Evolutionary conservation across 2,113 vertebrate species (phyloP).

Genomic region (Penelope pileata): DNA sequence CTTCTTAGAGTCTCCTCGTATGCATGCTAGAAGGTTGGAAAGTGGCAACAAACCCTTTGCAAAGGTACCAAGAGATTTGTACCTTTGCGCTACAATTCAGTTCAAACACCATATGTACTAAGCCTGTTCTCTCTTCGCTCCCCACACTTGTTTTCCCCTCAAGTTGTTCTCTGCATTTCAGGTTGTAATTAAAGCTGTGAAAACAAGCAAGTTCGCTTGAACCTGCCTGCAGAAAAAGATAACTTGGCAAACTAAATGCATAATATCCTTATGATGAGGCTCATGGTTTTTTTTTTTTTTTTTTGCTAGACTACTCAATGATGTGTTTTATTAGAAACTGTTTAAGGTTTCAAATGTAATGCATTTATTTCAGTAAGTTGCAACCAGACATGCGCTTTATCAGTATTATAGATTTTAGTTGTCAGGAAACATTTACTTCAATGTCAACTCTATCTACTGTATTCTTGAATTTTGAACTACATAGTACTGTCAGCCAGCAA

Average conservation of each 20-base stretch:
- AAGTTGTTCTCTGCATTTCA: neutral
- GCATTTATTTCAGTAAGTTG: neutral
- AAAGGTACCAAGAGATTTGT: neutral
- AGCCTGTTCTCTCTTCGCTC: neutral
- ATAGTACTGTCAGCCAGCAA: neutral
- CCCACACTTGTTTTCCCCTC: neutral
- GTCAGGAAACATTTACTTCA: constrained; percentile 49
- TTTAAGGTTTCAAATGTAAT: neutral
- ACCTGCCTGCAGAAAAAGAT: neutral
- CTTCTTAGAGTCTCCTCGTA: neutral
- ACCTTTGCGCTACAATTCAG: constrained; percentile 1
- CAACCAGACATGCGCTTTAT: neutral
- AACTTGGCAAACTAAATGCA: neutral
- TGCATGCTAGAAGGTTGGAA: neutral
- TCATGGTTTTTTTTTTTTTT: neutral
- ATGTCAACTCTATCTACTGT: neutral
- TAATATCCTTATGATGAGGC: neutral
- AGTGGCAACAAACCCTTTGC: constrained; percentile 1
- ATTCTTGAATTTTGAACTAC: constrained; percentile 40
- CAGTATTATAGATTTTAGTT: constrained; percentile 37
- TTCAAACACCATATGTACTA: neutral
- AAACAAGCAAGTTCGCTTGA: constrained; percentile 1
- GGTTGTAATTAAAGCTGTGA: neutral
- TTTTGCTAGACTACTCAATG: neutral
- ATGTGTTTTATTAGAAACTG: neutral